Evolutionary conservation across 2,113 vertebrate genomes (phyloP).

Genomic region (Anhinga rufa): DNA sequence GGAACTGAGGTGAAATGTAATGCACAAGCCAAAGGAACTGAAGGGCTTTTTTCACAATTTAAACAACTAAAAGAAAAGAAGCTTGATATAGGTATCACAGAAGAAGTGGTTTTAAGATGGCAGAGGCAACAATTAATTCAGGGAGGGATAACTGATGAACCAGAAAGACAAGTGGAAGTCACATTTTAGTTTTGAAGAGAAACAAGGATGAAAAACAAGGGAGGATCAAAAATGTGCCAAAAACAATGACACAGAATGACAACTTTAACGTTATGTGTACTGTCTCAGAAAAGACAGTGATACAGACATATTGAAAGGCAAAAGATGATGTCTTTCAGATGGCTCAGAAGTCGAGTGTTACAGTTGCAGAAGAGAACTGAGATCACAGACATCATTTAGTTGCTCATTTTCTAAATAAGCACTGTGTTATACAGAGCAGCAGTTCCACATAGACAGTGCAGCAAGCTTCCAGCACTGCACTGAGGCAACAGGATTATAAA

Average conservation of each 20-base stretch:
- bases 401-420: background rate
- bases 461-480: background rate
- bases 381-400: background rate
- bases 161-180: background rate
- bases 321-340: background rate
- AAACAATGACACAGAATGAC: background rate
- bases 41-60: background rate
- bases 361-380: background rate
- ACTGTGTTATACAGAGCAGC: background rate
- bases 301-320: background rate
- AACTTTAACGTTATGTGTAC: background rate
- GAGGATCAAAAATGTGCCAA: background rate
- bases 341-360: background rate
- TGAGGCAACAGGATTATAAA: background rate
- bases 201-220: background rate
- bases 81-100: background rate
- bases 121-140: background rate
- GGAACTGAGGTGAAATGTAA: background rate
- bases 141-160: background rate
- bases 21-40: background rate
- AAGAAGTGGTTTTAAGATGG: background rate
- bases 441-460: background rate
- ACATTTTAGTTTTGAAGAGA: background rate
- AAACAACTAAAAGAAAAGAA: background rate
- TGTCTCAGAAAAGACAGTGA: background rate